A percentile compares a stretch with the other conserved stretches of the same genome.
Conservation (phyloP, 2,888 invertebrate species). For the Harpalus rubripes region DNA sequence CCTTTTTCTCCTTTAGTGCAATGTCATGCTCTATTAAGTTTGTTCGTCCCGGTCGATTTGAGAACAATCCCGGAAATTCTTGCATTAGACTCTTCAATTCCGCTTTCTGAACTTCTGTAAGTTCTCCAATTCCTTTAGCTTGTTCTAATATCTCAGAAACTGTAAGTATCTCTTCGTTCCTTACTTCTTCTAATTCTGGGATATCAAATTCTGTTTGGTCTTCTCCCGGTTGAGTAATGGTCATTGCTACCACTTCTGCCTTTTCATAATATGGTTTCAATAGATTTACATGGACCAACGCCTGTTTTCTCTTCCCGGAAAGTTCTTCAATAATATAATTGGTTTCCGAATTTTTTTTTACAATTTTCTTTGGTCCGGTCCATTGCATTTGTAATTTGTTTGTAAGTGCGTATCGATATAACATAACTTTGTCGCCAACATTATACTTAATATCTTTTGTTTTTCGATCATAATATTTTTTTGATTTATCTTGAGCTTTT, state of each 20-base stretch:
- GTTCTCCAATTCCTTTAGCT: slow-evolving; percentile 6
- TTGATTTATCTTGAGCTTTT: too few relatives aligned
- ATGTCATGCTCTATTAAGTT: too few relatives aligned
- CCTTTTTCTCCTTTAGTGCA: too few relatives aligned
- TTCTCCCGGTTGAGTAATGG: background rate
- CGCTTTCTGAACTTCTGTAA: background rate
- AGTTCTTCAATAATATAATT: slow-evolving; percentile 44
- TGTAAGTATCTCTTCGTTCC: background rate
- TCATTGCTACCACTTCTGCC: slow-evolving; percentile 21
- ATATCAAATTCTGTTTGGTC: slow-evolving; percentile 17
- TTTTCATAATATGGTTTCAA: slow-evolving; percentile 47
- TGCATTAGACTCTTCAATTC: slow-evolving; percentile 2
- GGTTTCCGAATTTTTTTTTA: slow-evolving; percentile 40
- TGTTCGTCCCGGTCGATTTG: too few relatives aligned
- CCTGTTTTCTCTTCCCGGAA: slow-evolving; percentile 8
- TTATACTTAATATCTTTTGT: too few relatives aligned
- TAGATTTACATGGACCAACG: slow-evolving; percentile 39
- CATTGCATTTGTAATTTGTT: slow-evolving; percentile 54
- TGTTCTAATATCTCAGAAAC: slow-evolving; percentile 20
- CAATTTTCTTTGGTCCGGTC: slow-evolving; percentile 34
- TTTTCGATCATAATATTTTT: too few relatives aligned
- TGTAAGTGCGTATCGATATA: background rate
- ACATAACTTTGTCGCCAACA: too few relatives aligned
- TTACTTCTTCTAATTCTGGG: slow-evolving; percentile 14
- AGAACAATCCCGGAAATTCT: too few relatives aligned